Percentiles rank a stretch among this genome's conserved stretches.
These are phyloP conservation scores for Garrulus glandarius DNA, from an alignment of 2,797 vertebrate genomes.

Conservation along the genomic window DNA sequence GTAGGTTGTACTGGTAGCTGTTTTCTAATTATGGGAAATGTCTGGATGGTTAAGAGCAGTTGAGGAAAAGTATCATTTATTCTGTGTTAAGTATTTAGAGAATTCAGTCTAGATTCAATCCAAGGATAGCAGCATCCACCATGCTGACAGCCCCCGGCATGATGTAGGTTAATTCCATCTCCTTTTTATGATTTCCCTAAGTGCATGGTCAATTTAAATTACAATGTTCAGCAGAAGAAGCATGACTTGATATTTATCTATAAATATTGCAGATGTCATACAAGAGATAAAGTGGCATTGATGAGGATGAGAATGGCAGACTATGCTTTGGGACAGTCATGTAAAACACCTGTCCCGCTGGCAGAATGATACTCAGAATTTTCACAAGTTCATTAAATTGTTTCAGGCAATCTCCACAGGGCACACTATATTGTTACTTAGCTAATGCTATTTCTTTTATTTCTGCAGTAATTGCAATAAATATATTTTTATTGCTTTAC, in stretches of 20 bases:
- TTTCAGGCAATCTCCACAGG: neutral
- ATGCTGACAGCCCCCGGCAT: neutral
- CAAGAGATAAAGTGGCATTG: neutral
- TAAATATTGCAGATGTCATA: neutral
- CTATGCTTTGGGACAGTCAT: neutral
- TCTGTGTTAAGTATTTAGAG: neutral
- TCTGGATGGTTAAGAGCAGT: neutral
- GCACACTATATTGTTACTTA: neutral
- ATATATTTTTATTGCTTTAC: neutral
- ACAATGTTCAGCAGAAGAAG: neutral
- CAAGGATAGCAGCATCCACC: neutral
- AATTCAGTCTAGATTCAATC: neutral
- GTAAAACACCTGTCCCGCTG: neutral
- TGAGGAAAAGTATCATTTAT: neutral
- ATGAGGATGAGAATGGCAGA: neutral
- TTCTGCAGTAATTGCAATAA: neutral
- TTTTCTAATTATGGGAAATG: neutral
- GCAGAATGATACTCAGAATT: neutral
- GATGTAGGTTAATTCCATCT: neutral
- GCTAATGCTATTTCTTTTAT: neutral
- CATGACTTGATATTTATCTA: neutral
- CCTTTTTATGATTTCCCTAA: neutral
- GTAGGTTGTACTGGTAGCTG: neutral
- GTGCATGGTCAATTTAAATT: neutral
- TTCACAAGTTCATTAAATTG: neutral